Conservation (phyloP, 1,140 invertebrate species). For the Tetramorium alpestre region DNA sequence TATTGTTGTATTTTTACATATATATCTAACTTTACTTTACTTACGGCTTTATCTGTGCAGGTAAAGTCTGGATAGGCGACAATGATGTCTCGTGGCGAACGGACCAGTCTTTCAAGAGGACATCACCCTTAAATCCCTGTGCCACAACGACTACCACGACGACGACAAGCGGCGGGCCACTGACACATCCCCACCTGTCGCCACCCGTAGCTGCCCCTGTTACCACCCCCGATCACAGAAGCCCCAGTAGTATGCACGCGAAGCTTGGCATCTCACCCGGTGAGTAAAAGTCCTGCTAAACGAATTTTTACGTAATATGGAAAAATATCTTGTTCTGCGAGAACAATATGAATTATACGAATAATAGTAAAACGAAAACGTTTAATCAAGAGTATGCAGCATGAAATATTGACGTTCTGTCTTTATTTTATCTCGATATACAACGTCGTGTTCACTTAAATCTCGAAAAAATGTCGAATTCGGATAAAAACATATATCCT, state of each 20-base stretch:
- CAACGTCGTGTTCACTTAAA: not conserved
- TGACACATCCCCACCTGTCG: conserved; percentile 82
- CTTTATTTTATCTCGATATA: not conserved
- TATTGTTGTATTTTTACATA: not conserved
- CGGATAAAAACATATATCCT: not conserved
- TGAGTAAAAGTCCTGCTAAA: conserved; percentile 67
- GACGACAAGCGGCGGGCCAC: conserved; percentile 78
- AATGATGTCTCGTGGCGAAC: conserved; percentile 83
- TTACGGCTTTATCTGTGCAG: conserved; percentile 69
- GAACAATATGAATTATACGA: not conserved
- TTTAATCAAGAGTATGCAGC: not conserved
- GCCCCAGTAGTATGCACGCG: conserved; percentile 79
- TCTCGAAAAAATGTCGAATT: conserved; percentile 21
- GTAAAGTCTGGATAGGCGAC: conserved; percentile 84
- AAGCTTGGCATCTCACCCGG: conserved; percentile 83
- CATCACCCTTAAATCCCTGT: conserved; percentile 79
- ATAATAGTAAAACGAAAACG: not conserved
- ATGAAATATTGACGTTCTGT: not conserved
- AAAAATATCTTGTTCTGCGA: not conserved
- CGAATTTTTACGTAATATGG: not conserved
- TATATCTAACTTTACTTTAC: not conserved
- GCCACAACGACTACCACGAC: conserved; percentile 78
- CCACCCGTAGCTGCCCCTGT: conserved; percentile 81
- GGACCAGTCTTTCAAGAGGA: conserved; percentile 82
- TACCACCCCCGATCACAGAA: conserved; percentile 82